Conservation (phyloP, 2,797 vertebrate genomes). For the Prunella strophiata region DNA sequence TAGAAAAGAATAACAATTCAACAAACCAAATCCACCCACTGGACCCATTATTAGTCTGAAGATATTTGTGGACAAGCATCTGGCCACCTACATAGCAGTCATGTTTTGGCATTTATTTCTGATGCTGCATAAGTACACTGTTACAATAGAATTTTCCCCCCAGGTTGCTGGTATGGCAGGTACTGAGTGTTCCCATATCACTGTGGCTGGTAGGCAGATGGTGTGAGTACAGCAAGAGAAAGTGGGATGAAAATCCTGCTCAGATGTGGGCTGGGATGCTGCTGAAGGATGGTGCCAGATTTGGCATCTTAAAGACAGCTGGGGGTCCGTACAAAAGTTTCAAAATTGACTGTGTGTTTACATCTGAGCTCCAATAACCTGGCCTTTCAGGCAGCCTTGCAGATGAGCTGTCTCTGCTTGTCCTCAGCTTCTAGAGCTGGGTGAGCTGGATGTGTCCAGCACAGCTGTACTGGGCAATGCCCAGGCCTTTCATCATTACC, state of each 20-base stretch:
- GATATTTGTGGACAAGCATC: not conserved
- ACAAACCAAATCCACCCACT: not conserved
- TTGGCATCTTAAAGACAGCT: not conserved
- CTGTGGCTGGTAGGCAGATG: conserved; percentile 31
- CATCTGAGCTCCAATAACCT: not conserved
- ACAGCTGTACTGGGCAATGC: not conserved
- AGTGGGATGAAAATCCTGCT: not conserved
- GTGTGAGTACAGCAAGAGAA: not conserved
- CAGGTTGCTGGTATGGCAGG: not conserved
- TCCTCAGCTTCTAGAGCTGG: not conserved
- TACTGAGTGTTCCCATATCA: not conserved
- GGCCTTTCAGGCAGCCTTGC: not conserved
- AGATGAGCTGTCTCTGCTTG: not conserved
- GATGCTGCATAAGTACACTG: not conserved
- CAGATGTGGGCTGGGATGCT: not conserved
- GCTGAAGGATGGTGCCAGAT: not conserved
- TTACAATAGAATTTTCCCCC: not conserved
- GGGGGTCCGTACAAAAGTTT: not conserved
- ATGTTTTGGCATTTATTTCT: not conserved
- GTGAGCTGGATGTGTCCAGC: not conserved
- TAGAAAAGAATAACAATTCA: not conserved
- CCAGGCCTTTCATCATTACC: not conserved
- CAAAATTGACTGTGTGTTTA: not conserved
- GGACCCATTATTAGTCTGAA: not conserved
- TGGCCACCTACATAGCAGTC: not conserved